phyloP scores from a whole-genome alignment of 1,140 invertebrate species.

The Delia radicum region DNA sequence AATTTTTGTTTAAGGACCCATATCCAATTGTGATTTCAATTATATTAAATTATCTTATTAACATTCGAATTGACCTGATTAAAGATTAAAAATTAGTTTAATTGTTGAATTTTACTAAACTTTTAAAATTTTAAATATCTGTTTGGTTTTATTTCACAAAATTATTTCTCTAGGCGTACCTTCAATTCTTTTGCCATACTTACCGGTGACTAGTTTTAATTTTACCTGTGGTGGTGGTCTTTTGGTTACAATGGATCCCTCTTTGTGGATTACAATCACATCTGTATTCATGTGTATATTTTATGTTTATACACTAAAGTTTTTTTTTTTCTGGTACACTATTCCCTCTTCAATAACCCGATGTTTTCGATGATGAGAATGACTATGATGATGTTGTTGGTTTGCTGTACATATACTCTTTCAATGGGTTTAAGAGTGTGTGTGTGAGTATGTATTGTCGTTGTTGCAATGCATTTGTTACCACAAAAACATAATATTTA shows the following conservation, averaged over 20 bases:
- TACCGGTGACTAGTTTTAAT: not conserved
- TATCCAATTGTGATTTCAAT: too few species aligned
- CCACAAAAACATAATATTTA: conserved; percentile 54
- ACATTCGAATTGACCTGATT: too few species aligned
- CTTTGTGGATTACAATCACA: not conserved
- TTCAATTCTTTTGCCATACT: not conserved
- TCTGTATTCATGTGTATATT: not conserved
- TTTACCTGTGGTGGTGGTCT: not conserved
- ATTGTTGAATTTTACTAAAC: too few species aligned
- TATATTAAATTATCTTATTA: too few species aligned
- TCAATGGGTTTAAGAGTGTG: not conserved
- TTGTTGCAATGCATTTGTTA: conserved; percentile 25
- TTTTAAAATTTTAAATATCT: not conserved
- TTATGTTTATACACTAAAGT: not conserved
- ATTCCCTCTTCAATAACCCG: not conserved
- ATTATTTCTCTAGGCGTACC: not conserved
- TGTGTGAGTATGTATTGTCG: not conserved
- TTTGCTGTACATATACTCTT: not conserved
- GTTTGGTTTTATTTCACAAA: not conserved
- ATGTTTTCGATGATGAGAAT: not conserved
- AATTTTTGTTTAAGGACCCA: too few species aligned
- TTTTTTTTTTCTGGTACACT: not conserved
- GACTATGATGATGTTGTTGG: not conserved
- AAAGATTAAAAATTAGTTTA: too few species aligned
- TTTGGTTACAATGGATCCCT: not conserved